phyloP scores from a whole-genome alignment of 2,888 invertebrate genomes.

The Pteria penguin region DNA sequence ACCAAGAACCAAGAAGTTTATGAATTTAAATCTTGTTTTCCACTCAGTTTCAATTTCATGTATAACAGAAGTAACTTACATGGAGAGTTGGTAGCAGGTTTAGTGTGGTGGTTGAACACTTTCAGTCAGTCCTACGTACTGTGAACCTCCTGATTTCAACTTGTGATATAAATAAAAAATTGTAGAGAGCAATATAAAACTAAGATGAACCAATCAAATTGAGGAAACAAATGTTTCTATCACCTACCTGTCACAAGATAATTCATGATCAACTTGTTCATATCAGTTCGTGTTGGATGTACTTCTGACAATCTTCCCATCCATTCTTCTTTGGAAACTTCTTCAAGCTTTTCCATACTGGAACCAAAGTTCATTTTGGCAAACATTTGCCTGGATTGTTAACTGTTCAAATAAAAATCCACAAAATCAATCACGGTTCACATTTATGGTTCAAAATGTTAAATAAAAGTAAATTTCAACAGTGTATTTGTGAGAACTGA shows the following conservation, averaged over 20 bases:
- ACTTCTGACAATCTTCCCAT: constrained; percentile 86
- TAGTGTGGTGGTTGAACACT: too few relatives aligned
- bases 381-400: constrained; percentile 20
- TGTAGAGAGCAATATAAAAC: too few relatives aligned
- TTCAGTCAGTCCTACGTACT: too few relatives aligned
- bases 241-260: constrained; percentile 98
- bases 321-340: constrained; percentile 84
- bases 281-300: constrained; percentile 92
- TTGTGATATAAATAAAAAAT: too few relatives aligned
- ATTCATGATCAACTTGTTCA: constrained; percentile 99
- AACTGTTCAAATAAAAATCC: not conserved
- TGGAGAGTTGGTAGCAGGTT: too few relatives aligned
- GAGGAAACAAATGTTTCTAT: too few relatives aligned
- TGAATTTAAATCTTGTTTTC: too few relatives aligned
- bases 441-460: not conserved
- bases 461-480: not conserved
- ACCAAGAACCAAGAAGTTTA: too few relatives aligned
- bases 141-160: too few relatives aligned
- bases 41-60: too few relatives aligned
- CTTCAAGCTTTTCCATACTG: constrained; percentile 57
- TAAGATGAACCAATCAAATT: too few relatives aligned
- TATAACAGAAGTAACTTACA: too few relatives aligned
- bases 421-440: not conserved
- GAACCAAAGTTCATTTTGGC: constrained; percentile 52
- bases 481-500: not conserved